Evolutionary conservation across 2,797 vertebrate species (phyloP), one percentile per base, ranked within the genome.

Genomic region (Tapirus indicus): DNA sequence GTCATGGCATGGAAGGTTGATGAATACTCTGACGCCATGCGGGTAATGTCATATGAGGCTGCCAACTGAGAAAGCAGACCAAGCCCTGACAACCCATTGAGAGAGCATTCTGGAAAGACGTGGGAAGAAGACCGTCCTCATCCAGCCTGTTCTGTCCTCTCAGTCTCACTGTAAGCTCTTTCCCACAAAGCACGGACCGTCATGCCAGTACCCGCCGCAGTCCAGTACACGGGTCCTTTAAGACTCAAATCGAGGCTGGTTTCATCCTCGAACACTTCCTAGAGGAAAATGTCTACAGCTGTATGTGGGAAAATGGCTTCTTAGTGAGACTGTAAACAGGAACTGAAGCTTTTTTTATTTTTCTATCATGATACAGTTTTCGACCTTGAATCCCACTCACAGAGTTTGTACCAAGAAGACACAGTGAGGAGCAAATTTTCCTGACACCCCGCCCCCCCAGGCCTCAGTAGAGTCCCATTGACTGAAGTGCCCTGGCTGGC

Each of bases 121-220:
- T 1, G n/a, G 83, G 35, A 41, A 41, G 69, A 17, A 8, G 0
- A 2, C 29, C 35, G 54, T 20, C 16, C 52, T 58, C 2, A 0
- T 27, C 44, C 7, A 7, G 74, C 17, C 27, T 6, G n/a, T 2
- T 16, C 60, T 5, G n/a, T 5, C 41, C 58, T 41, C 17, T 44
- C 18, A 0, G 0, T 8, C n/a, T 41, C 60, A 6, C 38, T 6
- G 1, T 38, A 21, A 32, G 1, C 38, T 2, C 60, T 66, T 3
- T 16, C 44, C 7, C 41, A 23, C 20, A 0, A 10, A 47, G 38
- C 25, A 1, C 1, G n/a, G 41, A 5, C 56, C 68, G 68, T 68
- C 10, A 6, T 4, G 0, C 25, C 0, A 6, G 3, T 16, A 2
- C 32, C 35, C 8, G 0, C 29, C 2, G 0, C 12, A 12, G 20